Evolutionary conservation across 1,140 invertebrate species (phyloP).

Genomic region (Ostrea denselamellosa): DNA sequence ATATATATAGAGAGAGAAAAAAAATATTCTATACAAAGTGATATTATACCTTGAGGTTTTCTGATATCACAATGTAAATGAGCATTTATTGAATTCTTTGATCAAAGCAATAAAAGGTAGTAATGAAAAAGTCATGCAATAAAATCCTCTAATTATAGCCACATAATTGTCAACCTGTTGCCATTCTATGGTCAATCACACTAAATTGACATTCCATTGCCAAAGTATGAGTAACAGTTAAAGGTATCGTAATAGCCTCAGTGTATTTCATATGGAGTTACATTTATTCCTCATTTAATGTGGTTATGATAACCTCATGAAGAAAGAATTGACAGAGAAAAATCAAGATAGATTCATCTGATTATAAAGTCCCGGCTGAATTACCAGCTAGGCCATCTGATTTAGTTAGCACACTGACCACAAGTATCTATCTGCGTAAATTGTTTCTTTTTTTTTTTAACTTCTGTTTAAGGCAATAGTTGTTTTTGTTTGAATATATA

Average conservation of each 20-base stretch:
- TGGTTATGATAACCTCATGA: neutral
- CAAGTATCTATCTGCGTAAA: neutral
- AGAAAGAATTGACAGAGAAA: neutral
- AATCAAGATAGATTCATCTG: neutral
- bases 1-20: too few relatives aligned
- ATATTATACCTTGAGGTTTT: too few relatives aligned
- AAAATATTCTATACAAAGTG: too few relatives aligned
- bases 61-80: too few relatives aligned
- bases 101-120: neutral
- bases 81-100: neutral
- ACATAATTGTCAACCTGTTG: neutral
- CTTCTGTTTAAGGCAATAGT: neutral
- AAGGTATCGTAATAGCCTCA: neutral
- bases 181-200: neutral
- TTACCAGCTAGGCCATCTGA: neutral
- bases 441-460: neutral
- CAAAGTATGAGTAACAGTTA: neutral
- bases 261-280: neutral
- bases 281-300: neutral
- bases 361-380: neutral
- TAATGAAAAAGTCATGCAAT: conserved; percentile 5
- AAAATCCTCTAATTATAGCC: conserved; percentile 15
- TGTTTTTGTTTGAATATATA: too few relatives aligned
- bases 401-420: neutral
- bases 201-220: neutral